These are phyloP conservation scores for Meloidogyne chitwoodi DNA, from an alignment of 1,140 invertebrate species.

Conservation along the genomic window DNA sequence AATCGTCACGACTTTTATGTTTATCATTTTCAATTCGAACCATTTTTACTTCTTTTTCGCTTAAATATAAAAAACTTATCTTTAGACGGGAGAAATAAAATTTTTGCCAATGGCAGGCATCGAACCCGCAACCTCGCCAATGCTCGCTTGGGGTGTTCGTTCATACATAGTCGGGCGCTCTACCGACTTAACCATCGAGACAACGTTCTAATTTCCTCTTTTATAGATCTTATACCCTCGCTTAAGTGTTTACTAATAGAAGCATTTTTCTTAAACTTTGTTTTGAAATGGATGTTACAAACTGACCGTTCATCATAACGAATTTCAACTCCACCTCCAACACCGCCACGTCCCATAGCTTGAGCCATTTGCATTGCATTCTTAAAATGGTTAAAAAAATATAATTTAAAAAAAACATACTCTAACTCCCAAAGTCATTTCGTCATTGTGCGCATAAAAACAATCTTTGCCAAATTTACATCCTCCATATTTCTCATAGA, in stretches of 20 bases:
- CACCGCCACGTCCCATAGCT: conserved; percentile 6
- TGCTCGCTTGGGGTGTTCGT: too few species aligned
- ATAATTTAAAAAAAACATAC: neutral
- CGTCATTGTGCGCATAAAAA: conserved; percentile 17
- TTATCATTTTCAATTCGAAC: neutral
- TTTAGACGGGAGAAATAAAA: neutral
- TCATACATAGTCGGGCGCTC: too few species aligned
- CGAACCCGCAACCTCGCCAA: too few species aligned
- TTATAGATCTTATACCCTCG: too few species aligned
- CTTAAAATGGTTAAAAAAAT: neutral
- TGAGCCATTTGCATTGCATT: conserved; percentile 23
- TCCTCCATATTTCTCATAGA: conserved; percentile 12
- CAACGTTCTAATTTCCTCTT: too few species aligned
- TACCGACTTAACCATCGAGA: too few species aligned
- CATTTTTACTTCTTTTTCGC: conserved; percentile 15
- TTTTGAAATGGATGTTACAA: too few species aligned
- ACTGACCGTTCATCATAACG: conserved; percentile 13
- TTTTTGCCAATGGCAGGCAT: too few species aligned
- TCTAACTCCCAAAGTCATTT: conserved; percentile 20
- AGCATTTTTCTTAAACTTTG: too few species aligned
- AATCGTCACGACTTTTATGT: neutral
- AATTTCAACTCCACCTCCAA: conserved; percentile 17
- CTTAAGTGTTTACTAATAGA: too few species aligned
- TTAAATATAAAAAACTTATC: neutral
- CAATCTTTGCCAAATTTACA: conserved; percentile 17